phyloP scores from a whole-genome alignment of 92 coral and sea anemone species.

The Heteractis magnifica region DNA sequence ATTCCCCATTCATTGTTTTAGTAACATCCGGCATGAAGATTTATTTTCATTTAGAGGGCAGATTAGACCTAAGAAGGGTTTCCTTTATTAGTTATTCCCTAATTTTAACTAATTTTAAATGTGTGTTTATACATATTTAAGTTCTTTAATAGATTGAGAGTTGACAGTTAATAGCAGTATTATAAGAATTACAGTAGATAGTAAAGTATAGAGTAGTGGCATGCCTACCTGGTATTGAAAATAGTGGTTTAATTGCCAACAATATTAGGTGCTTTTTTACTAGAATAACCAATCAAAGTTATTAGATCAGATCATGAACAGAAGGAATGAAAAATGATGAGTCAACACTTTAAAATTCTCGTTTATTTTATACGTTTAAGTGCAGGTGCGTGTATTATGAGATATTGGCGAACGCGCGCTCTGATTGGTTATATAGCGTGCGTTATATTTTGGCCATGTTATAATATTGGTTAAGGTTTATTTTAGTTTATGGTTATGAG shows the following conservation, averaged over 20 bases:
- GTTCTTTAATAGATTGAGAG: background rate
- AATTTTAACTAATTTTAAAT: background rate
- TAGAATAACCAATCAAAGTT: slow-evolving; percentile 25
- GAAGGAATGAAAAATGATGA: background rate
- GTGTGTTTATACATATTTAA: background rate
- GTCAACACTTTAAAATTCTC: background rate
- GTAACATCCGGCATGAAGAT: background rate
- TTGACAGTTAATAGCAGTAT: background rate
- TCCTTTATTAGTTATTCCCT: background rate
- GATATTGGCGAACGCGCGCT: too few species aligned
- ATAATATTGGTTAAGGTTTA: background rate
- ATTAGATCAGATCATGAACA: slow-evolving; percentile 7
- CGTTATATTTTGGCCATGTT: too few species aligned
- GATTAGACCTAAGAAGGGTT: background rate
- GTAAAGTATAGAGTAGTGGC: background rate
- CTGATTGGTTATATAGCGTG: too few species aligned
- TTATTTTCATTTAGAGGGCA: background rate
- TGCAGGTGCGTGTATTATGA: too few species aligned
- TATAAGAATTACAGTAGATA: background rate
- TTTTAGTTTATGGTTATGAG: background rate
- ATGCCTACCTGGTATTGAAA: slow-evolving; percentile 21
- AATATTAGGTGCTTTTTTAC: slow-evolving; percentile 38
- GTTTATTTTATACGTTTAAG: too few species aligned
- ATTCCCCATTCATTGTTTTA: background rate
- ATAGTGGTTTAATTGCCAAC: slow-evolving; percentile 31